These are phyloP conservation scores for Ciona savignyi DNA, from an alignment of 23 tunicate genomes.

Conservation along the genomic window DNA sequence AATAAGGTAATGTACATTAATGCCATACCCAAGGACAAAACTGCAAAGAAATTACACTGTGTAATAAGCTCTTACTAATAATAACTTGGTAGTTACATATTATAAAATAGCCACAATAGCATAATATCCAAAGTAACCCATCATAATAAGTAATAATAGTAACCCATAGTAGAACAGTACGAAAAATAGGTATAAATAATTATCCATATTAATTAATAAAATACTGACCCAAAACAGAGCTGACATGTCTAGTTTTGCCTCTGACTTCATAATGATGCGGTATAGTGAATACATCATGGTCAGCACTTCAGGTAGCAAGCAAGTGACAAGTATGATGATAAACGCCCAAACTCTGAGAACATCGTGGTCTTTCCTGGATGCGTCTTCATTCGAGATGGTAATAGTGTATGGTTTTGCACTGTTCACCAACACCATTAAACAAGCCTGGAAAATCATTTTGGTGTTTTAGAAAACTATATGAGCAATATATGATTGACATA, in stretches of 20 bases:
- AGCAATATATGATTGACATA: too few relatives aligned
- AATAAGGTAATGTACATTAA: too few relatives aligned
- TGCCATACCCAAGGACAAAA: too few relatives aligned
- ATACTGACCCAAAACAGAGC: conserved; percentile 45
- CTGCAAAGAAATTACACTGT: too few relatives aligned
- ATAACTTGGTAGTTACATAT: not conserved
- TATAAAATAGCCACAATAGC: too few relatives aligned
- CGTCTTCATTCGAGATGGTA: not conserved
- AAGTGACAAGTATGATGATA: conserved; percentile 34
- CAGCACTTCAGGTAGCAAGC: conserved; percentile 64
- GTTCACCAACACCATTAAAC: conserved; percentile 53
- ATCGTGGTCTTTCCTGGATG: conserved; percentile 19
- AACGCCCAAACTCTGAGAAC: conserved; percentile 42
- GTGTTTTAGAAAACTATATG: too few relatives aligned
- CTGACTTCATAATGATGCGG: conserved; percentile 59
- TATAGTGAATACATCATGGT: conserved; percentile 68
- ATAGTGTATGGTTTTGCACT: conserved; percentile 40
- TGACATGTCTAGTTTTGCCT: conserved; percentile 13
- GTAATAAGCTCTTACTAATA: not conserved
- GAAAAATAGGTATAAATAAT: too few relatives aligned
- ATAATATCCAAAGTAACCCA: too few relatives aligned
- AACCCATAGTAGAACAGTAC: too few relatives aligned
- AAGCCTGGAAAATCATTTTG: conserved; percentile 52
- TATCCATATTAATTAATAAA: not conserved
- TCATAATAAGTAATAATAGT: too few relatives aligned